Base-by-base conservation (phyloP, 1,140 invertebrate genomes). In the Drosophila eugracilis region DNA sequence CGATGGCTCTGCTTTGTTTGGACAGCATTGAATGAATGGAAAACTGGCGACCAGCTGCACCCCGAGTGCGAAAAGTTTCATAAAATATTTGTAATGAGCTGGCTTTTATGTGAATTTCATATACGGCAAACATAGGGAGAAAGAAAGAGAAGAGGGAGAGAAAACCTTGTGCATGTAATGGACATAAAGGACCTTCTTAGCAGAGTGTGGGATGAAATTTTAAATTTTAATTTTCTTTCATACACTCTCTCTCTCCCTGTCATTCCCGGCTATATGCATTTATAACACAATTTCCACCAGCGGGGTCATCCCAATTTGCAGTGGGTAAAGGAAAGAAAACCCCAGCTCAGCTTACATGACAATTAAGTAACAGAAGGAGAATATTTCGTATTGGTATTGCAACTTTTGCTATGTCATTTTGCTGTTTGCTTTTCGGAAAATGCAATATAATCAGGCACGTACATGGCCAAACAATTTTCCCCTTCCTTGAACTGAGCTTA, bases 41-140 rank as follows among this genome's bases (percentile, higher is more conserved):
- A 34, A 52, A 52, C 22, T 32, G 34, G 9, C 26, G 12, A 26
- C 41, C 41, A 75, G 49, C 39, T 66, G 62, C 50, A 28, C 28
- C 45, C 22, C 7, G 37, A 32, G 37, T 17, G 37, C 37, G 15
- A 44, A 30, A 39, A 73, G 30, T 77, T 77, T 50, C 37, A 24
- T 49, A 34, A 34, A 53, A 41, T 34, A 75, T 80, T 57, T 42
- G 21, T 37, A 39, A 74, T 55, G 55, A 60, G 48, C 44, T n/a
- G 21, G 60, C 57, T 41, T 41, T 63, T 42, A 58, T 49, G 63
- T 53, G 49, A 52, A 78, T 83, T 65, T 69, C 57, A 53, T 52
- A 53, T 52, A 37, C 55, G 42, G 47, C 22, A 19, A 32, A 3
- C 14, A 41, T 17, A 14, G 17, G 15, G 1, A 1, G 0, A 3